Evolutionary conservation across 2,797 vertebrate genomes (phyloP).

Genomic region (Esox masquinongy): DNA sequence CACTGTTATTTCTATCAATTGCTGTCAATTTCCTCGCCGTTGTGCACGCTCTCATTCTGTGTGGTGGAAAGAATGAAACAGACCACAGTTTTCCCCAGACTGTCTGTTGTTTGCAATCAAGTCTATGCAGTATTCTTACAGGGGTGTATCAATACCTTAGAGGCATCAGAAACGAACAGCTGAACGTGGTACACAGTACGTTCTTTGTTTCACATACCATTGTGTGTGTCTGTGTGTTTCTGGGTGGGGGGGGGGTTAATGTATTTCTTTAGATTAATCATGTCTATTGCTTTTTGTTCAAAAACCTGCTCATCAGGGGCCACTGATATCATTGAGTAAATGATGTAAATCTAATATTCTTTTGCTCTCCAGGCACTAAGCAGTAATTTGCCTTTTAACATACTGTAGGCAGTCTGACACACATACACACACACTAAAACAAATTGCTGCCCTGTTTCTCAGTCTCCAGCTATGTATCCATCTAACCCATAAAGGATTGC

Average conservation of each 20-base stretch:
- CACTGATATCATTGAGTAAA: not conserved
- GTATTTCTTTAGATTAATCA: slow-evolving; percentile 1
- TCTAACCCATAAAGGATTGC: slow-evolving; percentile 31
- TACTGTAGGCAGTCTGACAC: not conserved
- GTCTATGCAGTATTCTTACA: not conserved
- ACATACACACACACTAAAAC: slow-evolving; percentile 37
- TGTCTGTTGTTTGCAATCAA: slow-evolving; percentile 28
- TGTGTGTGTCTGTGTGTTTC: not conserved
- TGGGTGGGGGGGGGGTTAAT: not conserved
- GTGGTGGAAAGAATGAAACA: not conserved
- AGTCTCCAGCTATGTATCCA: slow-evolving; percentile 17
- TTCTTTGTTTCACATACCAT: not conserved
- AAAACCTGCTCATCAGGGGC: not conserved
- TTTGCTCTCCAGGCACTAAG: not conserved
- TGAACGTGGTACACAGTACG: not conserved
- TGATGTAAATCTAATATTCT: not conserved
- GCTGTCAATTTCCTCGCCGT: slow-evolving; percentile 44
- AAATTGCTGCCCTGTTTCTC: slow-evolving; percentile 23
- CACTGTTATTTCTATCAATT: slow-evolving; percentile 29
- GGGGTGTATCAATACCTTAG: not conserved
- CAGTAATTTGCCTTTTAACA: not conserved
- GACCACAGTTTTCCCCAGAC: slow-evolving; percentile 1
- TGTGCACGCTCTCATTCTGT: not conserved
- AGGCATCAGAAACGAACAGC: not conserved
- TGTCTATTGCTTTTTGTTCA: not conserved